Evolutionary conservation across 2,888 invertebrate genomes (phyloP).

Genomic region (Harpalus rufipes): DNA sequence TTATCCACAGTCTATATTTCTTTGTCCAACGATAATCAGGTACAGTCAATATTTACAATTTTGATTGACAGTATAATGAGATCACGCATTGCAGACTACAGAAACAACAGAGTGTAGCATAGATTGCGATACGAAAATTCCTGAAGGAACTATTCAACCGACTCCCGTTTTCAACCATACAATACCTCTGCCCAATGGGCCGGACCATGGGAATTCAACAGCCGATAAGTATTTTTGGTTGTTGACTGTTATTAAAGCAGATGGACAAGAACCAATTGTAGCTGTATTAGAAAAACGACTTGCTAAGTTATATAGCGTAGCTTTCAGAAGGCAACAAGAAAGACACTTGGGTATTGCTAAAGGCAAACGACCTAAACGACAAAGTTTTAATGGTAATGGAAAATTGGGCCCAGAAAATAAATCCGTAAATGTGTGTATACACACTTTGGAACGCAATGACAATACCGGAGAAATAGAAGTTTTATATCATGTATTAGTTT

Average conservation of each 20-base stretch:
- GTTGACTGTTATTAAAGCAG: constrained; percentile 85
- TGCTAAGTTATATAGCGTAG: constrained; percentile 88
- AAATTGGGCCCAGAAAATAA: constrained; percentile 71
- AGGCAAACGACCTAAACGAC: constrained; percentile 73
- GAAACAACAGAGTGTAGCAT: constrained; percentile 78
- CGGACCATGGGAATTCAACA: constrained; percentile 67
- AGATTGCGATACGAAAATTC: constrained; percentile 77
- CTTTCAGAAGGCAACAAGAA: constrained; percentile 91
- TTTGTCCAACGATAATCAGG: constrained; percentile 74
- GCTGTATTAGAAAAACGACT: constrained; percentile 85
- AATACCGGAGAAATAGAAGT: constrained; percentile 79
- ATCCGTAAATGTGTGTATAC: constrained; percentile 84
- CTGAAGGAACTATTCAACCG: constrained; percentile 79
- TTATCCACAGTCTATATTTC: constrained; percentile 85
- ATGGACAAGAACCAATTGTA: constrained; percentile 78
- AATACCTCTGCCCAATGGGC: neutral
- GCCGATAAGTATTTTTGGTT: constrained; percentile 89
- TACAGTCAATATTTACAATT: constrained; percentile 56
- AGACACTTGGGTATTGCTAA: constrained; percentile 85
- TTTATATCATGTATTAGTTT: constrained; percentile 89
- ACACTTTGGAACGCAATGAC: constrained; percentile 82
- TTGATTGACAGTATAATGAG: constrained; percentile 11
- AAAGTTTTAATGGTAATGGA: constrained; percentile 60
- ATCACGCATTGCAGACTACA: constrained; percentile 71
- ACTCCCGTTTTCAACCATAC: constrained; percentile 73